These are phyloP conservation scores for Aulostomus chinensis DNA, from an alignment of 2,797 vertebrate genomes.

Conservation along the genomic window DNA sequence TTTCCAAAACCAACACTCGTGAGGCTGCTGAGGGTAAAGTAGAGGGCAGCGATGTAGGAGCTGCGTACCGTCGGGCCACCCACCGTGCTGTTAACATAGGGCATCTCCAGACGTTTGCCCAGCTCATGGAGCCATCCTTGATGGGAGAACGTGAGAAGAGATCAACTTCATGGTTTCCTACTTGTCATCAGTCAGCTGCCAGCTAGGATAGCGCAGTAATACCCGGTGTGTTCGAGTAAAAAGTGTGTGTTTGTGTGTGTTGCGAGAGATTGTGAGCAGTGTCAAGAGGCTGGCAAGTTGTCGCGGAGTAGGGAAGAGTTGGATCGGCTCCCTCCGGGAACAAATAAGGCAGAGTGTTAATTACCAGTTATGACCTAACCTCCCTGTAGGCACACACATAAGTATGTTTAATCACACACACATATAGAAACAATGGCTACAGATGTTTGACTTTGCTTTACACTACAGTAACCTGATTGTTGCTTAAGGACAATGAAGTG, in stretches of 20 bases:
- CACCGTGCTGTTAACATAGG: conserved; percentile 89
- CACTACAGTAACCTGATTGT: background rate
- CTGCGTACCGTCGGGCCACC: conserved; percentile 92
- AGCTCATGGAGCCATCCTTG: conserved; percentile 96
- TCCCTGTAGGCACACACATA: conserved; percentile 16
- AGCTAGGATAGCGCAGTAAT: no score
- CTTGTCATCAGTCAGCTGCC: conserved; percentile 11
- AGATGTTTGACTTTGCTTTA: background rate
- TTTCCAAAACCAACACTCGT: conserved; percentile 97
- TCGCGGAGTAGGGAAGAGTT: conserved; percentile 38
- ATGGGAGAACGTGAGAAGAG: conserved; percentile 2
- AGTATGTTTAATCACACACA: conserved; percentile 11
- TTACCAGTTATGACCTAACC: conserved; percentile 43
- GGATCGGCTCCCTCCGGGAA: conserved; percentile 31
- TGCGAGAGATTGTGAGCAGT: conserved; percentile 11
- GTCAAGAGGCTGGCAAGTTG: conserved; percentile 23
- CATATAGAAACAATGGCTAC: conserved; percentile 4
- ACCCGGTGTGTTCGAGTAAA: conserved; percentile 5
- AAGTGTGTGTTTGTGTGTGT: conserved; percentile 17
- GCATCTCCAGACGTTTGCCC: conserved; percentile 92
- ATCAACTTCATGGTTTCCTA: no score
- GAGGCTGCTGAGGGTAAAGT: conserved; percentile 98
- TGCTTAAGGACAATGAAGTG: background rate
- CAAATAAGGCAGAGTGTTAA: conserved; percentile 45
- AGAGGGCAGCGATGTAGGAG: conserved; percentile 95